These are phyloP conservation scores for Gadus chalcogrammus DNA, from an alignment of 2,113 vertebrate species.

Conservation along the genomic window DNA sequence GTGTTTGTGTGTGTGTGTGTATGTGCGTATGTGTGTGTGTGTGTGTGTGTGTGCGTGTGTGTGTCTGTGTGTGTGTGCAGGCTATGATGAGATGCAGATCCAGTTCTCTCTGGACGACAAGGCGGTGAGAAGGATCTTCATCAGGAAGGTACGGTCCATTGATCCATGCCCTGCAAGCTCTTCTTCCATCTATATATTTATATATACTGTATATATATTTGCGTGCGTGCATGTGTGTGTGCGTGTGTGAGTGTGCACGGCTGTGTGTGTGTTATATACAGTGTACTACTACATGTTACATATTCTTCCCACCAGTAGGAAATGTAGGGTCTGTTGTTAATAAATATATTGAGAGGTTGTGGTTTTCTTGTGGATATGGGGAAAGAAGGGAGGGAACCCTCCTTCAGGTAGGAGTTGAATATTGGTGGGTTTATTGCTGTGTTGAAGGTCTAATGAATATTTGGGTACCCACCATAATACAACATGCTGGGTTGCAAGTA, in stretches of 20 bases:
- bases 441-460: background rate
- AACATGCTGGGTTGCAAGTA: too few species aligned
- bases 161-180: background rate
- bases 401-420: too few species aligned
- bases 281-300: too few species aligned
- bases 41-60: too few species aligned
- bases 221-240: too few species aligned
- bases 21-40: too few species aligned
- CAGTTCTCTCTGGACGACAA: slow-evolving; percentile 87
- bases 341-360: too few species aligned
- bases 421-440: background rate
- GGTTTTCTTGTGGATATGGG: too few species aligned
- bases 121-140: slow-evolving; percentile 82
- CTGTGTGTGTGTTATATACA: background rate
- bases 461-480: background rate
- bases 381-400: too few species aligned
- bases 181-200: background rate
- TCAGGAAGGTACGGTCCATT: slow-evolving; percentile 82
- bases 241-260: background rate
- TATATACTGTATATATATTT: too few species aligned
- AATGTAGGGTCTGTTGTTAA: too few species aligned
- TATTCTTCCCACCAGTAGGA: too few species aligned
- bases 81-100: slow-evolving; percentile 78
- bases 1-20: background rate
- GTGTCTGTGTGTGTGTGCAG: slow-evolving; percentile 29